Conservation (phyloP, 2,888 invertebrate genomes). For the Drosophila aldrichi region DNA sequence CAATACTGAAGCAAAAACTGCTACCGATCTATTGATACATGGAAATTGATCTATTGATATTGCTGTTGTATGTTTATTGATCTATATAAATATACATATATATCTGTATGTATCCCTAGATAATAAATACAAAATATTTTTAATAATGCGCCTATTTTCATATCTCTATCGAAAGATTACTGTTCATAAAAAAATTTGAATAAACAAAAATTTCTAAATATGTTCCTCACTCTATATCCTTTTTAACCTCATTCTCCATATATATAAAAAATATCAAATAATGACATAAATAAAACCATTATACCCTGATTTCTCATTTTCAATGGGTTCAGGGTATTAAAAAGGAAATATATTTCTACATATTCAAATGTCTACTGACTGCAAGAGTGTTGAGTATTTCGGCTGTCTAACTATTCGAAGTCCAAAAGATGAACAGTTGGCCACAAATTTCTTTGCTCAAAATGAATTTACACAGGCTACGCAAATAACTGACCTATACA, state of each 20-base stretch:
- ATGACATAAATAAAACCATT: too few species aligned
- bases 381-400: background rate
- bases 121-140: too few species aligned
- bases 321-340: too few species aligned
- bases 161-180: too few species aligned
- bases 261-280: too few species aligned
- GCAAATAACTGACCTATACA: constrained; percentile 61
- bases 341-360: background rate
- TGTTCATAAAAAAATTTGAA: too few species aligned
- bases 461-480: constrained; percentile 73
- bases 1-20: background rate
- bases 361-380: background rate
- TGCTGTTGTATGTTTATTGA: background rate
- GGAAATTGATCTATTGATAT: background rate
- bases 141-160: too few species aligned
- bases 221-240: too few species aligned
- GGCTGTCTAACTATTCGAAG: constrained; percentile 2
- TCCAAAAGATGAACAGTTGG: constrained; percentile 33
- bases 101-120: too few species aligned
- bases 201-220: background rate
- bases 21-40: background rate
- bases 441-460: constrained; percentile 23
- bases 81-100: background rate
- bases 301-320: too few species aligned
- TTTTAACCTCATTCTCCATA: too few species aligned